These are phyloP conservation scores for Dasypus novemcinctus DNA, from an alignment of 2,113 vertebrate genomes.

Conservation along the genomic window DNA sequence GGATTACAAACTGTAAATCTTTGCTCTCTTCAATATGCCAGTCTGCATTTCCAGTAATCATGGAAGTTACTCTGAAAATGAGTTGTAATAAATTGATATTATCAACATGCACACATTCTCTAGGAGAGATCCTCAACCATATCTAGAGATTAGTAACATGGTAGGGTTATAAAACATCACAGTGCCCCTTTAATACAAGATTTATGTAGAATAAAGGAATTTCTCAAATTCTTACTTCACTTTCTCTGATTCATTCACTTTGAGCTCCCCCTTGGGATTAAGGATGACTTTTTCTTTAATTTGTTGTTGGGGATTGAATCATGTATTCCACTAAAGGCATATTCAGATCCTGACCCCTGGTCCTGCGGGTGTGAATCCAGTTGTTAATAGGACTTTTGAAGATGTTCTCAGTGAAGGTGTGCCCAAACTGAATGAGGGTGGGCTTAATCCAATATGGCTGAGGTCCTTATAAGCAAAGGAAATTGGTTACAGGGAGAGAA, in stretches of 20 bases:
- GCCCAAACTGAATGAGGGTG: too few species aligned
- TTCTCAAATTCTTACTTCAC: background rate
- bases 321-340: too few species aligned
- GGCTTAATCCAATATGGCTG: too few species aligned
- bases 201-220: background rate
- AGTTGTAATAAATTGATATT: background rate
- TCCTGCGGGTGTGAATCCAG: too few species aligned
- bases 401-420: too few species aligned
- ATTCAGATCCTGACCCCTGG: too few species aligned
- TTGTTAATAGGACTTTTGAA: too few species aligned
- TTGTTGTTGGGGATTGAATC: background rate
- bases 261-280: background rate
- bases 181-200: background rate
- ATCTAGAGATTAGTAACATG: background rate
- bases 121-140: background rate
- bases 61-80: background rate
- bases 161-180: background rate
- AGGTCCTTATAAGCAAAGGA: too few species aligned
- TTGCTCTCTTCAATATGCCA: background rate
- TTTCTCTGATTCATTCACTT: background rate
- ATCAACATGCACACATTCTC: background rate
- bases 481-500: too few species aligned
- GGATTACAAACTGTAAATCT: background rate
- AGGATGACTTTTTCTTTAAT: background rate
- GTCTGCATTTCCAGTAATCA: background rate